Evolutionary conservation across 1,140 invertebrate species (phyloP), one percentile per base, ranked within the genome.

Genomic region (Glossosoma conforme): DNA sequence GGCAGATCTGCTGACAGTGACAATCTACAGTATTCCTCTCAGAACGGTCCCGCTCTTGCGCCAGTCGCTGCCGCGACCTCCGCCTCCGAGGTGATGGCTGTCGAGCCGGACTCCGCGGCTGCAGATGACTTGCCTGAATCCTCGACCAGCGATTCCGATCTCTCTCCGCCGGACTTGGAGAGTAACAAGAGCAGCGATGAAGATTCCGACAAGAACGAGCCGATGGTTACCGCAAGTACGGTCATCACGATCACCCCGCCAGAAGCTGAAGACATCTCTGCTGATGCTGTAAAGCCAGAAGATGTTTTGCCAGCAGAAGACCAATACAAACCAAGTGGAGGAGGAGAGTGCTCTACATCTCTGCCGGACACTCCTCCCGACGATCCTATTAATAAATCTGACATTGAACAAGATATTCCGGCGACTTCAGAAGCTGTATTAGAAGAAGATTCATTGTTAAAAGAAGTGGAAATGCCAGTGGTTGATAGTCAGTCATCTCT

Each of bases 61-160:
- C 33, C 15, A 14, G 48, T 2, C 11, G 30, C 14, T 17, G 13
- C 15, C 4, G 30, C 42, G 8, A 6, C 30, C n/a, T 13, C 45
- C 14, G 45, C 41, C 6, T 33, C 32, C 24, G 55, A 52, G 18
- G 28, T 43, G 14, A 57, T 37, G 36, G 25, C 42, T 13, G 17
- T 51, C 17, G 48, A 44, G 28, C 28, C 40, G 6, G 48, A 49
- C 22, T 37, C 24, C 30, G 10, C 44, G 8, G 9, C 21, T 3
- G 35, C 14, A 2, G 44, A 46, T 18, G 43, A 48, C 18, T 14
- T 38, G 3, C 36, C 47, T 9, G 47, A 50, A 14, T 21, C 47
- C 11, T 50, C 47, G 1, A 42, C 47, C 38, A 50, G 47, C 20
- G 47, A 50, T 11, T 33, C 47, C 1, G 25, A 13, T 14, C 37